These are phyloP conservation scores for Bactericera cockerelli DNA, from an alignment of 1,140 invertebrate species.

Conservation along the genomic window DNA sequence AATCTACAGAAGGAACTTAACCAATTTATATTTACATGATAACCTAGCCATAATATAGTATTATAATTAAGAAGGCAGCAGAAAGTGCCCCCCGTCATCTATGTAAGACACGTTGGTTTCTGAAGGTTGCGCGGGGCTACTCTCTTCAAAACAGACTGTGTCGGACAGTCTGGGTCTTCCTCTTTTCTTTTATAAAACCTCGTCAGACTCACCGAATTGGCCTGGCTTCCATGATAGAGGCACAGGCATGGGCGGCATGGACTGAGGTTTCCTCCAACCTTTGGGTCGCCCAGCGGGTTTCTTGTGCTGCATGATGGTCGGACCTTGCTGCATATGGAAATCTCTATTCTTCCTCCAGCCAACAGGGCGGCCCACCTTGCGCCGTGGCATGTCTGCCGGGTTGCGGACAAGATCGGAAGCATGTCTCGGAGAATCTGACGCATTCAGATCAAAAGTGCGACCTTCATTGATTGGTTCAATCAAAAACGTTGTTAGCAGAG, in stretches of 20 bases:
- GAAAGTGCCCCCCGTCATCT: neutral
- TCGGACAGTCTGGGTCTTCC: neutral
- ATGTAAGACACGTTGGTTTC: neutral
- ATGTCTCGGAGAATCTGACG: neutral
- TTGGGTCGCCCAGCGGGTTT: neutral
- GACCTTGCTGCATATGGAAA: neutral
- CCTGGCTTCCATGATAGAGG: too few species aligned
- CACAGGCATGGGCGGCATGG: too few species aligned
- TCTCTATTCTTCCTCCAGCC: conserved; percentile 7
- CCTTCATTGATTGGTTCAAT: neutral
- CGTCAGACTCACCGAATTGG: neutral
- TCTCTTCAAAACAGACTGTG: neutral
- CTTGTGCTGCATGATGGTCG: neutral
- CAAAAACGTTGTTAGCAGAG: neutral
- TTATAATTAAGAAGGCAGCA: neutral
- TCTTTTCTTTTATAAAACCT: neutral
- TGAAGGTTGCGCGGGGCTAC: neutral
- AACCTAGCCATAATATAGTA: neutral
- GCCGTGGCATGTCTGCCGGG: neutral
- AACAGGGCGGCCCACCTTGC: neutral
- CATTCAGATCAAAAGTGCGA: neutral
- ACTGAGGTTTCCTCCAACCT: neutral
- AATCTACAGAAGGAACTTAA: too few species aligned
- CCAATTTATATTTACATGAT: too few species aligned
- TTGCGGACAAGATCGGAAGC: neutral